Base-by-base conservation (phyloP, 2,113 vertebrate species). In the Athene noctua region DNA sequence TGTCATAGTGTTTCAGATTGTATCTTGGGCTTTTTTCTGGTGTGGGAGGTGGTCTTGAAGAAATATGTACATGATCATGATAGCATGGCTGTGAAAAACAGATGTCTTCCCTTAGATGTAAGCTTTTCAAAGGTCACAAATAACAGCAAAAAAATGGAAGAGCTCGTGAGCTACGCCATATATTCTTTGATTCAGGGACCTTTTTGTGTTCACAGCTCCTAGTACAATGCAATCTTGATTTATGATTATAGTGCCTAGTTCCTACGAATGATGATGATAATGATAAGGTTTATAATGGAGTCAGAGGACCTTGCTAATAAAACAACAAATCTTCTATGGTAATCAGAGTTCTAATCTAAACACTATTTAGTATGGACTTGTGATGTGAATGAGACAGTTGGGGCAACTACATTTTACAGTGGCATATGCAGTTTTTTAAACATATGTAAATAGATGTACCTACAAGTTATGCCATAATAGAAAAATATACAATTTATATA, bases 31-130 rank as follows among this genome's bases (percentile, higher is more conserved):
- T 66, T 51, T 75, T 49, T 90, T 27, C 55, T 62, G 13, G 8
- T 79, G 84, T 92, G 49, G 61, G 92, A 86, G 42, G 68, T 86
- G 59, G 88, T 68, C 63, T 86, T 92, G 52, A 92, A 91, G 52
- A 92, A 90, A 70, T 78, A 42, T 70, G 74, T 86, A 66, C 29
- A 29, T 65, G 36, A 82, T 46, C 57, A 42, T 61, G 67, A 30
- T 34, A 83, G 32, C 38, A 74, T 12, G 44, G 38, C 30, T 81
- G 15, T 65, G 83, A 83, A 91, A 71, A 30, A 59, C 29, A 84
- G 38, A 73, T 57, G 42, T 61, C 75, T 88, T 74, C 47, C 36
- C 42, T 57, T 29, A 80, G 21, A 63, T 36, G 12, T 19, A 67
- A 79, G 52, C 34, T 67, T 81, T 57, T 71, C 77, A 71, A 78